A percentile compares a stretch with the other conserved stretches of the same genome.
phyloP scores from a whole-genome alignment of 2,797 vertebrate genomes.

The Buphagus erythrorhynchus region DNA sequence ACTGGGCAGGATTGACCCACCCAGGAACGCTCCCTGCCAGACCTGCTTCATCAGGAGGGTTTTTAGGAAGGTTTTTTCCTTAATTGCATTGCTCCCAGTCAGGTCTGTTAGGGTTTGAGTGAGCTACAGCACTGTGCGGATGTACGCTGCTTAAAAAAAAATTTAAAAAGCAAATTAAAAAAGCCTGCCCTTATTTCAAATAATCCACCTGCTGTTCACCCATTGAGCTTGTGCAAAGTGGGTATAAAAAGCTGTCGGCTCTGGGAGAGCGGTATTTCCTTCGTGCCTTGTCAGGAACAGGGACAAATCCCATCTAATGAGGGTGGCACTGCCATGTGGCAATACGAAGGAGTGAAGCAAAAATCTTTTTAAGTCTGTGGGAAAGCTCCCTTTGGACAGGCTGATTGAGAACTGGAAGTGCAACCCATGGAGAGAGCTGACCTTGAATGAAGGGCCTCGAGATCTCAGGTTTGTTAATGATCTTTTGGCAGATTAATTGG shows the following conservation, averaged over 20 bases:
- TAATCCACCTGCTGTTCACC: constrained; percentile 25
- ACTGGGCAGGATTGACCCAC: not conserved
- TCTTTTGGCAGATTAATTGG: constrained; percentile 38
- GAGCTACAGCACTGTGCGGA: not conserved
- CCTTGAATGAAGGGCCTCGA: constrained; percentile 14
- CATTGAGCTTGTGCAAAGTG: constrained; percentile 1
- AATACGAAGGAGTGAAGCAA: not conserved
- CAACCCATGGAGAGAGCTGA: not conserved
- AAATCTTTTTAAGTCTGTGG: not conserved
- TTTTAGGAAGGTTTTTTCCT: not conserved
- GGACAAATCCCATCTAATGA: constrained; percentile 36
- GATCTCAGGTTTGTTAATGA: not conserved
- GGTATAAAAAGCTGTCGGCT: not conserved
- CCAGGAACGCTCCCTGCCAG: not conserved
- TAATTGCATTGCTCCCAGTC: not conserved
- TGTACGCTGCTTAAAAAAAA: not conserved
- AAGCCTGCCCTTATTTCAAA: constrained; percentile 39
- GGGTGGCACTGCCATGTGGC: constrained; percentile 36
- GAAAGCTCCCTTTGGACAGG: not conserved
- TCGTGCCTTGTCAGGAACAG: not conserved
- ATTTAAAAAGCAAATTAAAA: not conserved
- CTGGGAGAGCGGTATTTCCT: constrained; percentile 4
- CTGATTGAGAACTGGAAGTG: not conserved
- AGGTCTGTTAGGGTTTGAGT: not conserved
- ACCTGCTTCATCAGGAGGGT: not conserved